Evolutionary conservation across 2,888 invertebrate genomes (phyloP).

Genomic region (Melanostoma scalare): DNA sequence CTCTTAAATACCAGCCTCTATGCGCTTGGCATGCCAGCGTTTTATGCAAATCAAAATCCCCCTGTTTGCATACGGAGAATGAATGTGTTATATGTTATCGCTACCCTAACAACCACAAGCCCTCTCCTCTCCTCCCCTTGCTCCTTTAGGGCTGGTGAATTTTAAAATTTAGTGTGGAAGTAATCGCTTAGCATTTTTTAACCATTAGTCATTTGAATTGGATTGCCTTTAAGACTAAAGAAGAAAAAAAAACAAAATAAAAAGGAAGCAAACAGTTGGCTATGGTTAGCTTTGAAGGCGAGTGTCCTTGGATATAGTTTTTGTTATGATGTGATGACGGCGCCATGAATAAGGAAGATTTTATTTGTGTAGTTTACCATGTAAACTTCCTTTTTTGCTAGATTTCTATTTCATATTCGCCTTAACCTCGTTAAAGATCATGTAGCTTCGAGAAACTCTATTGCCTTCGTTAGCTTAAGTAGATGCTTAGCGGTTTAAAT

Average conservation of each 20-base stretch:
- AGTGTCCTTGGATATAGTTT: conserved; percentile 2
- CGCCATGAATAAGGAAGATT: conserved; percentile 34
- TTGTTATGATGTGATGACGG: conserved; percentile 21
- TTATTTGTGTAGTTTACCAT: conserved; percentile 25
- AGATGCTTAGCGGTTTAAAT: conserved; percentile 29
- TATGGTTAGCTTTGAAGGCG: conserved; percentile 9
- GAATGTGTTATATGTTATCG: conserved; percentile 64
- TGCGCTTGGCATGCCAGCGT: conserved; percentile 43
- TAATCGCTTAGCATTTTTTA: conserved; percentile 67
- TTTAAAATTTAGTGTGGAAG: conserved; percentile 66
- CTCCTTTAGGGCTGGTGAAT: conserved; percentile 35
- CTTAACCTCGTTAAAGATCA: conserved; percentile 38
- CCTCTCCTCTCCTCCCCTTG: background rate
- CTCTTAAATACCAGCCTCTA: conserved; percentile 25
- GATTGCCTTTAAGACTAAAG: conserved; percentile 38
- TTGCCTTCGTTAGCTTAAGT: conserved; percentile 20
- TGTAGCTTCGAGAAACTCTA: conserved; percentile 17
- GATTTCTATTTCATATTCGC: conserved; percentile 4
- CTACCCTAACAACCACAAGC: conserved; percentile 25
- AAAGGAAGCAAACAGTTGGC: conserved; percentile 31
- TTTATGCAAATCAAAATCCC: conserved; percentile 68
- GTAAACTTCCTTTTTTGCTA: conserved; percentile 8
- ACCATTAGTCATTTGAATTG: conserved; percentile 64
- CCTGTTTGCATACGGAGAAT: conserved; percentile 30
- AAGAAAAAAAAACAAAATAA: background rate